Conservation (phyloP, 2,797 vertebrate species). For the Setipinna tenuifilis region DNA sequence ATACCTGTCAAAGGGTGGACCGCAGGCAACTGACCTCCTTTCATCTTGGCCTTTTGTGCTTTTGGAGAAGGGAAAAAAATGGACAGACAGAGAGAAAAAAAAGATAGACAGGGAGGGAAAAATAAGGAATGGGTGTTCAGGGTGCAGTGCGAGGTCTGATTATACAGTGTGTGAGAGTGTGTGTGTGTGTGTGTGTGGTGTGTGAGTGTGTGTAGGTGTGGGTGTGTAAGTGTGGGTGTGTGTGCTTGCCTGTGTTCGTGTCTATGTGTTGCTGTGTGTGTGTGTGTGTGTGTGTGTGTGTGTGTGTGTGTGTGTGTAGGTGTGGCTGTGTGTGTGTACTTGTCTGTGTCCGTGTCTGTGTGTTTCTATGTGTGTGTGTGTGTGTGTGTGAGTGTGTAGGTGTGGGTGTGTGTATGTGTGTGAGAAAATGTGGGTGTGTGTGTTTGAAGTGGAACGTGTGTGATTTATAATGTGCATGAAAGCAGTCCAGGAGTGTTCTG, state of each 20-base stretch:
- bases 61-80: neutral
- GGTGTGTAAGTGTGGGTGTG: no score
- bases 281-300: neutral
- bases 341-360: neutral
- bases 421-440: neutral
- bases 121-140: conserved; percentile 33
- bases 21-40: neutral
- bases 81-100: neutral
- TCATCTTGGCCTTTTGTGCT: neutral
- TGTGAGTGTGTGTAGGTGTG: no score
- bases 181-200: neutral
- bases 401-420: neutral
- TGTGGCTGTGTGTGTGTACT: no score
- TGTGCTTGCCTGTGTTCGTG: no score
- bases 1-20: conserved; percentile 32
- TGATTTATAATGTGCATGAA: conserved; percentile 25
- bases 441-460: conserved; percentile 13
- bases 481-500: conserved; percentile 11
- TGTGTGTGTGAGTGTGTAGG: neutral
- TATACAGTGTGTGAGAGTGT: neutral
- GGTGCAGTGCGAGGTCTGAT: conserved; percentile 15
- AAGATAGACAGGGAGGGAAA: conserved; percentile 32
- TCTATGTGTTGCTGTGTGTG: no score
- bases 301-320: neutral
- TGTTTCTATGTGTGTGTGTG: neutral